Base-by-base conservation (phyloP, 1,140 invertebrate species). In the Caerostris extrusa region DNA sequence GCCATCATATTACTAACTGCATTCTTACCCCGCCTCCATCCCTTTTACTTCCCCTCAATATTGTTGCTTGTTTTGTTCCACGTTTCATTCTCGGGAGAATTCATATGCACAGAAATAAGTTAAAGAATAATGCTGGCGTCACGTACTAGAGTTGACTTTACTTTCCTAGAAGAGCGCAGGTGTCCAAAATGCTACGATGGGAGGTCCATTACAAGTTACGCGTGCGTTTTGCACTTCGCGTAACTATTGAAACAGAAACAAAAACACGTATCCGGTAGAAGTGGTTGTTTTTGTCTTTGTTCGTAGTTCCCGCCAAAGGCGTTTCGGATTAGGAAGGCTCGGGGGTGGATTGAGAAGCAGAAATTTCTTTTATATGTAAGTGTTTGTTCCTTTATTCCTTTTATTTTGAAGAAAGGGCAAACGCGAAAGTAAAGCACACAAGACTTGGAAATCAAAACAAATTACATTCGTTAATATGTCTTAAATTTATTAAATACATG, bases 91-190 rank as follows among this genome's bases (percentile, higher is more conserved):
- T 34, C 58, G n/a, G n/a, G 7, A 56, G 90, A 91, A 91, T 91
- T 91, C 90, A 91, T 91, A 83, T 60, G 90, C 90, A 83, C 34
- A 55, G 90, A 61, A 91, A 91, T 64, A 82, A 83, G 90, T 91
- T 91, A 91, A 83, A 83, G 90, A 91, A 81, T 82, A 91, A 83
- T 14, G 71, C 34, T 64, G 77, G 90, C 71, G 90, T 81, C 77
- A 82, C 77, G 90, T 91, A 88, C 86, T 88, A 61, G 57, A 82
- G 77, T 53, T 90, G 60, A 57, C 53, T 61, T 88, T 88, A 58
- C 86, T 85, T 85, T 85, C 56, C 17, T 34, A 55, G 55, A 55
- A 60, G 88, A 90, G 50, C 88, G 64, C 88, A 90, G 71, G 90
- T 91, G 77, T 82, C 56, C 88, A 57, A 17, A 55, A 71, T 71